Base-by-base conservation (phyloP, 2,888 invertebrate species). In the Leptopilina myrica region DNA sequence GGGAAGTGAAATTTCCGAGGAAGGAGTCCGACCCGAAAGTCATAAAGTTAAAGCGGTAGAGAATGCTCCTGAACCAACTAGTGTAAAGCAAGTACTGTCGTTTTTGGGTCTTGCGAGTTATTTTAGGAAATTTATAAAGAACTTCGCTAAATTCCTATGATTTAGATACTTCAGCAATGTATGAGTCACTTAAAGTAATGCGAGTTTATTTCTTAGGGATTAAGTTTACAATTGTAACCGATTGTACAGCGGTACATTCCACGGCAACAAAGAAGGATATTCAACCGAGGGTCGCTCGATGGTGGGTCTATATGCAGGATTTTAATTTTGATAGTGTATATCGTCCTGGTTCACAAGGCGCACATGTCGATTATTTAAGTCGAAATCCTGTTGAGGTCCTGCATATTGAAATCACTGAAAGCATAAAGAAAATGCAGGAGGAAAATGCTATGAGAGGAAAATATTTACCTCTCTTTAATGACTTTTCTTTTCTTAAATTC, bases 1-100 rank as follows among this genome's bases (percentile, higher is more conserved):
- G 8, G 90, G 89, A 0, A 86, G 86, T 26, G 86, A 88, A 77
- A 84, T 90, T 33, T 84, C 84, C n/a, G 79, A 49, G 20, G 59
- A 81, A 0, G 88, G 88, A 0, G 81, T 90, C 0, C 67, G 82
- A 53, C 90, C 90, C 1, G 88, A 87, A n/a, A 33, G 69, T 1
- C 65, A 66, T 4, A 89, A 89, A 82, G 83, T 86, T 7, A 49
- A 79, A 7, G 86, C 88, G 2, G 85, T 91, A 0, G 6, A 69
- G 40, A 76, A 88, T 15, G 88, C 88, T 77, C 85, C 86, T 14
- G 73, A 43, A 14, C 90, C 91, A 2, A 77, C 14, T 3, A 15
- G n/a, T 14, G 77, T 84, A 0, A 86, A 87, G 26, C 81, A 84
- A 40, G 79, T 89, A 1, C 82, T 87, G 20, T 87, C 87, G 65